A percentile compares a stretch with the other conserved stretches of the same genome.
These are phyloP conservation scores for Cenopis cana DNA, from an alignment of 2,888 invertebrate species.

Conservation along the genomic window DNA sequence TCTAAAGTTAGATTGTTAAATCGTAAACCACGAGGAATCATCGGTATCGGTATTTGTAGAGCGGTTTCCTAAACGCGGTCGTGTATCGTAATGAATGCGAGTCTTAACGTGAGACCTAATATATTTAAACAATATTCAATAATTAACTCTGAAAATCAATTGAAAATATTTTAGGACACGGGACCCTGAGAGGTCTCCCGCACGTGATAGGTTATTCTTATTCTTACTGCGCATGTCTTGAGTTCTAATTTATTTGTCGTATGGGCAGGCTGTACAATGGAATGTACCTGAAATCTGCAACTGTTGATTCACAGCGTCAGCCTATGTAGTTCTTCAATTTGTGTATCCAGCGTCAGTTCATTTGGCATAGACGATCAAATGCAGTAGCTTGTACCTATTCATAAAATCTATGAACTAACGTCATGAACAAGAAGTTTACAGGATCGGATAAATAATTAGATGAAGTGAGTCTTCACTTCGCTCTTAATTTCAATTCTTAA, in stretches of 20 bases:
- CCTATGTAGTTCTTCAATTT: background rate
- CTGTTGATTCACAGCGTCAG: slow-evolving; percentile 52
- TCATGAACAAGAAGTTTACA: background rate
- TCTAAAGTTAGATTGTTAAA: slow-evolving; percentile 85
- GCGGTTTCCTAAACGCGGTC: slow-evolving; percentile 57
- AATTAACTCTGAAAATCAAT: background rate
- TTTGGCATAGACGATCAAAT: background rate
- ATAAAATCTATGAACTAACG: background rate
- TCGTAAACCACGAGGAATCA: slow-evolving; percentile 80
- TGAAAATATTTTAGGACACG: slow-evolving; percentile 17
- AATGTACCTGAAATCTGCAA: slow-evolving; percentile 53
- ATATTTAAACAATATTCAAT: background rate
- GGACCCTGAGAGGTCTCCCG: slow-evolving; percentile 27
- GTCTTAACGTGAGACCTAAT: slow-evolving; percentile 11
- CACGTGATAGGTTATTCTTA: slow-evolving; percentile 61
- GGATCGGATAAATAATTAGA: too few relatives aligned
- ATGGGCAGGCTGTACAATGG: slow-evolving; percentile 48
- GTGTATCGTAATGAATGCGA: slow-evolving; percentile 46
- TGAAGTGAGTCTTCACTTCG: too few relatives aligned
- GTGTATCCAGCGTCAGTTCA: background rate
- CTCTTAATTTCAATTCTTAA: too few relatives aligned
- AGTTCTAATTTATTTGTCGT: slow-evolving; percentile 57
- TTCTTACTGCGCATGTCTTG: slow-evolving; percentile 74
- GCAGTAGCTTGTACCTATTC: background rate
- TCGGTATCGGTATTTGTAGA: slow-evolving; percentile 71